Evolutionary conservation across 2,113 vertebrate genomes (phyloP).

Genomic region (Dipodomys ordii): DNA sequence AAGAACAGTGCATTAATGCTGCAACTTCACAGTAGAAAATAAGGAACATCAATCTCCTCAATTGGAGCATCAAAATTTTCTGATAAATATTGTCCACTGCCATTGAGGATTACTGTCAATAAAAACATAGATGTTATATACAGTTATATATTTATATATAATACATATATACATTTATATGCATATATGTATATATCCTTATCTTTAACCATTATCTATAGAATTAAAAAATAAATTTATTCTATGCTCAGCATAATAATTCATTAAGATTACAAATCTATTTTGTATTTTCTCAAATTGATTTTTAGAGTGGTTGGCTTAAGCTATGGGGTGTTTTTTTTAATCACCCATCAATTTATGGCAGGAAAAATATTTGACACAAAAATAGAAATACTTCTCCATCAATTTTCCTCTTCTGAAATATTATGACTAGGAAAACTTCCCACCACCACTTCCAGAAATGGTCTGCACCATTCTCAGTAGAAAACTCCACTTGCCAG

Average conservation of each 20-base stretch:
- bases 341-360: background rate
- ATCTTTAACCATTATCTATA: background rate
- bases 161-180: too few relatives aligned
- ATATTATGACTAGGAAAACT: background rate
- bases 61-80: background rate
- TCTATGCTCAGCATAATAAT: background rate
- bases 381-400: background rate
- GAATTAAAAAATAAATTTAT: constrained; percentile 40
- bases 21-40: background rate
- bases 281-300: background rate
- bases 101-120: background rate
- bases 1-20: background rate
- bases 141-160: too few relatives aligned
- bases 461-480: background rate
- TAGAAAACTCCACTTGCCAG: constrained; percentile 1
- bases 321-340: background rate
- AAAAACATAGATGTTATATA: background rate
- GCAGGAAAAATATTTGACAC: constrained; percentile 6
- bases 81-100: background rate
- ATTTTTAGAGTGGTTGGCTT: background rate
- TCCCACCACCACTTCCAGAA: background rate
- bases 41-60: background rate
- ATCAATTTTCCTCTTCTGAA: background rate
- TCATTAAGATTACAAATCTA: background rate
- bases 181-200: background rate